Conservation (phyloP, 2,113 vertebrate genomes). For the Machaerirhynchus nigripectus region DNA sequence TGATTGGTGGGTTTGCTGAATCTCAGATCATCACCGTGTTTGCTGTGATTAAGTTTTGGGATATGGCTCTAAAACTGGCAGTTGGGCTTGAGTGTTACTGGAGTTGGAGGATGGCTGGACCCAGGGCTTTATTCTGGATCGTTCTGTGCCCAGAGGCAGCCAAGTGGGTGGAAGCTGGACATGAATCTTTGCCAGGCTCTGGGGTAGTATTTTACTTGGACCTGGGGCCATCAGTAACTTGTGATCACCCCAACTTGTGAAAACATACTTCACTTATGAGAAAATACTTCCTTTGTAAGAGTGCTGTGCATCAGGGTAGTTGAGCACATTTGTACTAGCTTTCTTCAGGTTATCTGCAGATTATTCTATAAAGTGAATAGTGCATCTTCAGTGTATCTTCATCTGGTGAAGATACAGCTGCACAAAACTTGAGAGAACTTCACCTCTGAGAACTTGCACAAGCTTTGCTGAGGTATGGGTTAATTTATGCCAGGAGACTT, state of each 20-base stretch:
- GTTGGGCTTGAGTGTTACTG: background rate
- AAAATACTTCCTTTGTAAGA: background rate
- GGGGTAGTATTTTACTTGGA: background rate
- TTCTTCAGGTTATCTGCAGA: background rate
- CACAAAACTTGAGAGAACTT: background rate
- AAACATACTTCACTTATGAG: background rate
- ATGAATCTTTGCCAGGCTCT: background rate
- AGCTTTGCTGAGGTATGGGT: background rate
- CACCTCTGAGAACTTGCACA: background rate
- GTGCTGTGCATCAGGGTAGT: background rate
- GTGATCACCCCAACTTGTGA: background rate
- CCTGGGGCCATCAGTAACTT: background rate
- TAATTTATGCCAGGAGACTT: fast-evolving
- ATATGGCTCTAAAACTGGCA: background rate
- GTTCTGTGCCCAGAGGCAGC: background rate
- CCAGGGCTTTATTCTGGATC: background rate
- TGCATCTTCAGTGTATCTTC: background rate
- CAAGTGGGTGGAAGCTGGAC: background rate
- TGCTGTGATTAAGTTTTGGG: background rate
- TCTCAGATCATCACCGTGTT: background rate
- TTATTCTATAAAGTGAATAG: background rate
- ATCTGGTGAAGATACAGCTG: background rate
- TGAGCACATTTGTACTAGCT: background rate
- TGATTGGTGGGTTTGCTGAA: background rate
- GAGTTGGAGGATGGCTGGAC: background rate